A percentile compares a stretch with the other conserved stretches of the same genome.
Conservation (phyloP, 2,113 vertebrate genomes). For the Crypturellus undulatus region DNA sequence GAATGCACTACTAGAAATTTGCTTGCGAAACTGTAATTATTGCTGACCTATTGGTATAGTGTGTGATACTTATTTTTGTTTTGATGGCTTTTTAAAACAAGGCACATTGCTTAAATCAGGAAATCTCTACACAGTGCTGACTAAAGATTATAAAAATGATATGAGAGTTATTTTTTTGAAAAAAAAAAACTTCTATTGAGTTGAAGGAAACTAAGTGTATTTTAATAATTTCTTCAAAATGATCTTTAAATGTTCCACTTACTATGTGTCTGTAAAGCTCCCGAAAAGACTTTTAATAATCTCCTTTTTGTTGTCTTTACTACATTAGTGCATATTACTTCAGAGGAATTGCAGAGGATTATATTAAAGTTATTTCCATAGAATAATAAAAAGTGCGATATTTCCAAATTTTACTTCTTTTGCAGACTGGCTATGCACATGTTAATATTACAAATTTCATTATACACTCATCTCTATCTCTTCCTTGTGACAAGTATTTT, state of each 20-base stretch:
- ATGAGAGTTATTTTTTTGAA: background rate
- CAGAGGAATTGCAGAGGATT: background rate
- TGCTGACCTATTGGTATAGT: background rate
- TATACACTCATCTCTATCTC: background rate
- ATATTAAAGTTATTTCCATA: background rate
- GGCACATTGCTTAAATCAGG: background rate
- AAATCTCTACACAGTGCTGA: background rate
- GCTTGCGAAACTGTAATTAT: background rate
- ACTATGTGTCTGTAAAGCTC: background rate
- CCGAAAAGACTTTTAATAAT: background rate
- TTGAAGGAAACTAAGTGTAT: background rate
- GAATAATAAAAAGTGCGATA: background rate
- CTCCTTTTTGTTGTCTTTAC: background rate
- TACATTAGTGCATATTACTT: background rate
- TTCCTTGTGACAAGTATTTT: background rate
- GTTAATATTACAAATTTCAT: background rate
- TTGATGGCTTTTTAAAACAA: background rate
- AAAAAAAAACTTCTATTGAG: background rate
- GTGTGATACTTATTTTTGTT: background rate
- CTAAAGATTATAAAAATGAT: background rate
- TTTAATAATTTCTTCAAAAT: background rate
- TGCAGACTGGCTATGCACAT: fast-evolving
- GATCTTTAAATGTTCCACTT: background rate
- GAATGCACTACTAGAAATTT: background rate
- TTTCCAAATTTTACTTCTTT: background rate